A percentile compares a stretch with the other conserved stretches of the same genome.
Conservation (phyloP, 2,797 vertebrate genomes). For the Onychomys torridus region DNA sequence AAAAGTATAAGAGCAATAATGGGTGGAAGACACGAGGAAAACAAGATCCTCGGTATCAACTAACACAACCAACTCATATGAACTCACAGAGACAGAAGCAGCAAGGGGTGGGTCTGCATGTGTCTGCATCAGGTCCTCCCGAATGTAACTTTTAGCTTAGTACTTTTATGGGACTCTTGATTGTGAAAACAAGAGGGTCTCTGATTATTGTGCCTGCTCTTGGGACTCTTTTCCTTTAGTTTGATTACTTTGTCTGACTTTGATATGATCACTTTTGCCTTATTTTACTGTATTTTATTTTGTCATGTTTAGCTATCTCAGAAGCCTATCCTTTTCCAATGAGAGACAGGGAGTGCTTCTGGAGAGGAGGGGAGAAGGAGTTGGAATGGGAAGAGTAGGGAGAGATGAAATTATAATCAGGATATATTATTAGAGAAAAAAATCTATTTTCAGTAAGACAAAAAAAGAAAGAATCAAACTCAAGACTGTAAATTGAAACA, state of each 20-base stretch:
- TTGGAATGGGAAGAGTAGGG: too few relatives aligned
- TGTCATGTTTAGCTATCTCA: background rate
- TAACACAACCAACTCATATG: background rate
- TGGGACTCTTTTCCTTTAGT: background rate
- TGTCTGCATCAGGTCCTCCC: background rate
- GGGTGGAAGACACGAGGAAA: background rate
- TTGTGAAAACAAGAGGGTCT: background rate
- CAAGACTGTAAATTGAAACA: background rate
- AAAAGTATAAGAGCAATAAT: background rate
- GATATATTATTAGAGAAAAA: background rate
- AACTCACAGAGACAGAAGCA: background rate
- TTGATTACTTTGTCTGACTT: background rate
- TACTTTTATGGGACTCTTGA: background rate
- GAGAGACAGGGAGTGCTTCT: background rate
- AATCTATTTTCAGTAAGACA: background rate
- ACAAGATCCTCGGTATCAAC: background rate
- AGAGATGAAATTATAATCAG: background rate
- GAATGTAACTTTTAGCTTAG: background rate
- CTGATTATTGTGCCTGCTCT: background rate
- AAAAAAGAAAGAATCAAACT: background rate
- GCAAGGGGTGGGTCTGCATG: rapidly evolving
- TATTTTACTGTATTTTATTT: background rate
- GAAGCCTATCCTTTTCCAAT: background rate
- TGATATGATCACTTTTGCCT: background rate
- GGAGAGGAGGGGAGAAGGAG: background rate